Conservation (phyloP, 2,113 vertebrate species). For the Corythoichthys intestinalis region DNA sequence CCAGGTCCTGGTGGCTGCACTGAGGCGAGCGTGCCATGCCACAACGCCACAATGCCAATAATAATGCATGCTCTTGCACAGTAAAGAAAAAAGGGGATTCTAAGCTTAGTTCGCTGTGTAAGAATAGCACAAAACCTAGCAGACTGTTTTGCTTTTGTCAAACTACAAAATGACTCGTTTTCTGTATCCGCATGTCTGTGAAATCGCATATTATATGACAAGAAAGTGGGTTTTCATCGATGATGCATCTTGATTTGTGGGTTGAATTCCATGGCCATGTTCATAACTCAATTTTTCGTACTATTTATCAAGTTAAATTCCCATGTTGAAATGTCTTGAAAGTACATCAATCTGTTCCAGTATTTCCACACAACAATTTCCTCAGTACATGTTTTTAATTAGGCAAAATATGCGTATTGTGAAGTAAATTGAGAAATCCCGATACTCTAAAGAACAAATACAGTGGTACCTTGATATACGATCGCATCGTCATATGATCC, state of each 20-base stretch:
- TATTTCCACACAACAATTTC: neutral
- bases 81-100: slow-evolving; percentile 48
- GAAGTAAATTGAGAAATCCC: neutral
- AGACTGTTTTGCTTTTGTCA: neutral
- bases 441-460: no score
- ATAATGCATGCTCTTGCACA: slow-evolving; percentile 49
- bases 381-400: neutral
- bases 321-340: neutral
- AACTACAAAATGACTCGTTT: neutral
- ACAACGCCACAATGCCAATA: slow-evolving; percentile 64
- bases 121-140: slow-evolving; percentile 20
- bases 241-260: no score
- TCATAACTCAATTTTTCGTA: no score
- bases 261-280: no score
- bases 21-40: slow-evolving; percentile 59
- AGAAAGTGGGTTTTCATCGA: no score
- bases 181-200: neutral
- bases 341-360: neutral
- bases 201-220: neutral
- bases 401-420: neutral
- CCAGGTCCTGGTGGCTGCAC: slow-evolving; percentile 61
- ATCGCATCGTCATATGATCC: no score
- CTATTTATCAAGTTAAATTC: neutral
- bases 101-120: slow-evolving; percentile 24
- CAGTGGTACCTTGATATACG: no score